Evolutionary conservation across 2,797 vertebrate species (phyloP).

Genomic region (Scarus forsteni): DNA sequence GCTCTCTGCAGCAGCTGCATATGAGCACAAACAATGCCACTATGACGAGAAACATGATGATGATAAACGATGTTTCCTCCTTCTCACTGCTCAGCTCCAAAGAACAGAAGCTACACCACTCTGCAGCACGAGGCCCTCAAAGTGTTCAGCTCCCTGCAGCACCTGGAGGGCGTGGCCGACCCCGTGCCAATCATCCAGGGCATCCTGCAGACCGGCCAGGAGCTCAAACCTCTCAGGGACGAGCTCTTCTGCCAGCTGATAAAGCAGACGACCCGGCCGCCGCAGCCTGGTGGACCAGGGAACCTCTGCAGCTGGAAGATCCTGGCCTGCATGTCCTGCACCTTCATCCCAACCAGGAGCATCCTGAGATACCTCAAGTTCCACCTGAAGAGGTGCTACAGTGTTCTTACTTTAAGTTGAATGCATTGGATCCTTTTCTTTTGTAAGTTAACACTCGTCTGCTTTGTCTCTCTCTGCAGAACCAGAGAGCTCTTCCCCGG

Average conservation of each 20-base stretch:
- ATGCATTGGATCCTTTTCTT: background rate
- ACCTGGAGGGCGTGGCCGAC: constrained; percentile 91
- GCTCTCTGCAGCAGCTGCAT: too few relatives aligned
- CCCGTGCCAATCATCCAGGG: constrained; percentile 92
- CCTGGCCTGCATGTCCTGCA: constrained; percentile 93
- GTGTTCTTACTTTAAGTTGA: fast-evolving
- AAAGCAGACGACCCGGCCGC: constrained; percentile 93
- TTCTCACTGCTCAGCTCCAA: constrained; percentile 78
- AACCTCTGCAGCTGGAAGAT: constrained; percentile 94
- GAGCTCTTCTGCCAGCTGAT: constrained; percentile 97
- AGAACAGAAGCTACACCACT: constrained; percentile 91
- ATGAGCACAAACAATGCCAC: background rate
- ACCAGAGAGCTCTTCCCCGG: constrained; percentile 90
- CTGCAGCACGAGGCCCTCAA: constrained; percentile 95
- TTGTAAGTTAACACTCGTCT: background rate
- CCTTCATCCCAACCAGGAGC: constrained; percentile 90
- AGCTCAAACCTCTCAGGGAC: constrained; percentile 91
- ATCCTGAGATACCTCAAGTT: constrained; percentile 95
- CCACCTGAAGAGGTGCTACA: constrained; percentile 91
- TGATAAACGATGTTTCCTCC: background rate
- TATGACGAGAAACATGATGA: too few relatives aligned
- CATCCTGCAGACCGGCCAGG: constrained; percentile 92
- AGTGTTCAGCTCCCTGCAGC: constrained; percentile 94
- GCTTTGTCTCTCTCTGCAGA: constrained; percentile 72
- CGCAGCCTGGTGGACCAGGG: constrained; percentile 84